Base-by-base conservation (phyloP, 2,888 invertebrate genomes). In the Scotopteryx bipunctaria region DNA sequence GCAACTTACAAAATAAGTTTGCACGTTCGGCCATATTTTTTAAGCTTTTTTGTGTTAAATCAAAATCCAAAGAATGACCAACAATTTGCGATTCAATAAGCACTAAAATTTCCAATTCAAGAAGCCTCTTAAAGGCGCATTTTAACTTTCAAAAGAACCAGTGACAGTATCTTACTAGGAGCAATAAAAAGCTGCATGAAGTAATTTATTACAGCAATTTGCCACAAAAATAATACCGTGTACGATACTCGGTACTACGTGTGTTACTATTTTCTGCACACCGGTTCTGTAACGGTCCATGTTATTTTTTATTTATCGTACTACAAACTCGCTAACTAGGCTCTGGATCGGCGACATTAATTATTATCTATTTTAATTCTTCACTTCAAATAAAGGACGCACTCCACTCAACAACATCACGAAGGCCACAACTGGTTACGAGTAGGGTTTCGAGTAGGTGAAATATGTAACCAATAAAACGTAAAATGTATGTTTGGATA, bases 221-320 rank as follows among this genome's bases (percentile, higher is more conserved):
- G 27, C 27, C 27, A 27, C 27, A 27, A 9, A 11, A 27, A 27
- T 27, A 27, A 27, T 27, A 27, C 5, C 27, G 13, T 29, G 29
- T 32, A 32, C n/a, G 8, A 9, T 27, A 27, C 27, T 27, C 23
- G 23, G n/a, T n/a, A n/a, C n/a, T 32, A 47, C 36, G 8, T 31
- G 8, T 32, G n/a, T 9, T 38, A 42, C 29, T 38, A 61, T 58
- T 37, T 48, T 56, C 40, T 46, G 50, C 40, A n/a, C 27, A 42
- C 50, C 54, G 51, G 54, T 46, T 45, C 29, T 35, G 45, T 83
- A 89, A 87, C 88, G 86, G 89, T 79, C 67, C 59, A 37, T 77
- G 65, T 59, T 75, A 68, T 74, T 67, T 78, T 76, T 78, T 69
- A 77, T 76, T 71, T 73, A 72, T 67, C 57, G 66, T 68, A 66